Base-by-base conservation (phyloP, 1,140 invertebrate genomes). In the Thaumetopoea pityocampa region DNA sequence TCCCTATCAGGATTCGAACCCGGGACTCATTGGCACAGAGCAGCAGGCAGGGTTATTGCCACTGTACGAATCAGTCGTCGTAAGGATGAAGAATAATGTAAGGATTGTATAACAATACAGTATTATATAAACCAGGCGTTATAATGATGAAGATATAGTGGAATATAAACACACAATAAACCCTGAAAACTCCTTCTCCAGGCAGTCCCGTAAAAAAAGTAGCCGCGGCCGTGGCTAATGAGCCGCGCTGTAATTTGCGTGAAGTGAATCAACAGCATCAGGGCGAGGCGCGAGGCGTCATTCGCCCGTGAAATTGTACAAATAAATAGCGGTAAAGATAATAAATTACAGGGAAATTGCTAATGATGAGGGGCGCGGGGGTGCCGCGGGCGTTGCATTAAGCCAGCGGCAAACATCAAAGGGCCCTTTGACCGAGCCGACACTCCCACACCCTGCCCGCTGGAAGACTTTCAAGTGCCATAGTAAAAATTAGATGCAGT, bases 331-430 rank as follows among this genome's bases (percentile, higher is more conserved):
- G 71, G 71, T 79, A 77, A 80, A 80, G 79, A 83, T 80, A 83
- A 83, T 78, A 78, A 80, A 79, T 83, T 80, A 83, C 68, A 70
- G 69, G 76, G 73, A 83, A 83, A 83, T 83, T 80, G 76, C 73
- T 83, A 83, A 83, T 83, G 76, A 83, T 80, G 76, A 82, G 69
- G 60, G 69, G 59, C 59, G 73, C 61, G 68, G 72, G 74, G 63
- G 64, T n/a, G n/a, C 61, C 70, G 73, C 74, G 74, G 72, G 76
- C 74, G 76, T 67, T 80, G 77, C 74, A 80, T 81, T 79, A 81
- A 79, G 73, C 76, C 76, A 72, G 69, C 77, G 80, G 80, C 77
- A 80, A 84, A 83, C 79, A 80, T 83, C 79, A 83, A 83, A 83
- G 79, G 66, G 68, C 73, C 70, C 76, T 83, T 80, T 83, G 78